A percentile compares a stretch with the other conserved stretches of the same genome.
phyloP scores from a whole-genome alignment of 2,797 vertebrate genomes.

The Morus bassanus region DNA sequence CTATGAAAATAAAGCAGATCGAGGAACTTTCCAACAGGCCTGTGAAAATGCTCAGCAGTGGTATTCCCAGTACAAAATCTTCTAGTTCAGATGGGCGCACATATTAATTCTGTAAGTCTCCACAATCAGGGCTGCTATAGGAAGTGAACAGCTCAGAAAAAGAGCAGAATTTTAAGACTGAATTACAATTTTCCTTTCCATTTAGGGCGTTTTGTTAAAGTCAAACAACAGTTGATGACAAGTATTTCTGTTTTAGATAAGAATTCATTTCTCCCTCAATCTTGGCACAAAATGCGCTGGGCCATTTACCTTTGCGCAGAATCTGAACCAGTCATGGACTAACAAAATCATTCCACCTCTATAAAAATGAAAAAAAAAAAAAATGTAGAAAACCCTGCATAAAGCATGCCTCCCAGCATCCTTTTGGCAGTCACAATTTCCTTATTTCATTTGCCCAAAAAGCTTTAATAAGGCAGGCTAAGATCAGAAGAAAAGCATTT shows the following conservation, averaged over 20 bases:
- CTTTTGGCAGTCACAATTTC: neutral
- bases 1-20: neutral
- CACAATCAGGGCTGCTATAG: neutral
- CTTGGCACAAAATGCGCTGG: neutral
- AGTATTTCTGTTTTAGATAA: neutral
- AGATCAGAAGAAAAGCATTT: neutral
- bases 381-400: neutral
- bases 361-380: neutral
- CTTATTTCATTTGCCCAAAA: neutral
- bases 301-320: neutral
- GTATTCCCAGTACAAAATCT: neutral
- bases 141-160: neutral
- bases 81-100: neutral
- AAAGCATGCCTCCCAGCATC: neutral
- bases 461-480: neutral
- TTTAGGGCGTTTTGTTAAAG: neutral
- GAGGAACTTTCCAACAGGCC: neutral
- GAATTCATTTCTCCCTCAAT: neutral
- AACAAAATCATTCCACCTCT: neutral
- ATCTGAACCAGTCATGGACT: neutral
- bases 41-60: neutral
- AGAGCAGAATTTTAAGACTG: neutral
- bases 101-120: neutral
- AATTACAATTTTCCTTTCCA: neutral
- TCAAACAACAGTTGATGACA: neutral